Evolutionary conservation across 2,797 vertebrate species (phyloP), one percentile per base, ranked within the genome.

Genomic region (Helarctos malayanus): DNA sequence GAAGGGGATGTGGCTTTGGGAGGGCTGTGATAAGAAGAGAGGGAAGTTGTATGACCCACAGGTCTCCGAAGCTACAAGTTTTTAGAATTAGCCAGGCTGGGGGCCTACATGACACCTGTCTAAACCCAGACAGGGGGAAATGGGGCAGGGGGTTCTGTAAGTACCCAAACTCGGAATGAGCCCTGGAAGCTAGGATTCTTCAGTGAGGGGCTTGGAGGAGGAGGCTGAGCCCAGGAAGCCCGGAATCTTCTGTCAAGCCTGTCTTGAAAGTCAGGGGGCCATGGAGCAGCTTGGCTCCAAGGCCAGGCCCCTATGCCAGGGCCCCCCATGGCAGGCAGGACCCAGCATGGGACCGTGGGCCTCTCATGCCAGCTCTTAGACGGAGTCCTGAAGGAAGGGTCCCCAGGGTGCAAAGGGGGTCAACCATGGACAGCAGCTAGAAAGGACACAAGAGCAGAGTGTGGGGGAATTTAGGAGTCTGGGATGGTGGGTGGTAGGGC

Each of bases 1-100:
- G 0, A 3, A 47, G 13, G 41, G 35, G 52, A 5, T 1, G 0
- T 18, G 7, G n/a, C 47, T 11, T 47, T 49, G 19, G 7, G 14
- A 35, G n/a, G 25, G 1, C 68, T 83, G 35, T 49, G 32, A 52
- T 52, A 54, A 76, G n/a, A 49, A 80, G 59, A 41, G 10, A 73
- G 29, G 69, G n/a, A 96, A 45, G 29, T 45, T 79, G 29, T 18
- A 21, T 57, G 35, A 84, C 45, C 27, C 32, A 23, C 5, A 57
- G 27, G 49, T 56, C 54, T 47, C 5, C 0, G 2, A 57, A 54
- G 45, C 47, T 16, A 21, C 56, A 29, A 15, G 32, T 90, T 73
- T 91, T 56, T 63, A 56, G 23, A 71, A 35, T 35, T 19, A 23
- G 38, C 47, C 61, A n/a, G 7, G 16, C 35, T 38, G 29, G 29